Percentiles rank a stretch among this genome's conserved stretches.
Evolutionary conservation across 1,140 invertebrate species (phyloP).

Genomic region (Agrilus planipennis): DNA sequence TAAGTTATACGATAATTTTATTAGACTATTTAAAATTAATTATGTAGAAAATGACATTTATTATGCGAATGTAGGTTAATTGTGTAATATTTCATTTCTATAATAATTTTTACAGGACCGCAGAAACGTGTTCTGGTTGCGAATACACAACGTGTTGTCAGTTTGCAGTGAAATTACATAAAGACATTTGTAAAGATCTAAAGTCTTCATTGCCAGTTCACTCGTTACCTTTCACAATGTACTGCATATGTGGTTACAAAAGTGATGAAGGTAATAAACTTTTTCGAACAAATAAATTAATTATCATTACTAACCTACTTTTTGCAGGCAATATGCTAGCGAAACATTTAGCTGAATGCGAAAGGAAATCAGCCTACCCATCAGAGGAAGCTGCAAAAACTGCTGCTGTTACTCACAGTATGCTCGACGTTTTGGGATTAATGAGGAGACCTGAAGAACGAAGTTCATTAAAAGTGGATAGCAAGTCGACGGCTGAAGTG

Average conservation of each 20-base stretch:
- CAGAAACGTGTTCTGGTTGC: constrained; percentile 57
- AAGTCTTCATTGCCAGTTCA: constrained; percentile 40
- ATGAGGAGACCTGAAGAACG: constrained; percentile 33
- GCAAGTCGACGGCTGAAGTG: neutral
- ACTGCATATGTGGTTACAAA: constrained; percentile 62
- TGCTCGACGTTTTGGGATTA: constrained; percentile 42
- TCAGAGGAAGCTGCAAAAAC: constrained; percentile 42
- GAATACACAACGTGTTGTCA: constrained; percentile 64
- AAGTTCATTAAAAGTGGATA: neutral
- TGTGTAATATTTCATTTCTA: constrained; percentile 2
- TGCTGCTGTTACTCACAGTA: constrained; percentile 41
- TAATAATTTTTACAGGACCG: constrained; percentile 40
- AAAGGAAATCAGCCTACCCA: constrained; percentile 48
- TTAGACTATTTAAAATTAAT: no score
- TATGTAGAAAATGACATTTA: neutral
- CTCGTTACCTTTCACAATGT: constrained; percentile 45
- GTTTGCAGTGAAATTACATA: constrained; percentile 59
- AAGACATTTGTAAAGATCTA: constrained; percentile 44
- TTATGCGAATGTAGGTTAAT: neutral
- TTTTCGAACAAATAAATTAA: neutral
- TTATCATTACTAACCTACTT: neutral
- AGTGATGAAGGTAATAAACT: constrained; percentile 43
- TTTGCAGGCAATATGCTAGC: constrained; percentile 50
- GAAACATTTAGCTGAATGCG: constrained; percentile 48
- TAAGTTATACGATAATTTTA: no score